These are phyloP conservation scores for Laticauda laticaudata DNA, from an alignment of 2,113 vertebrate genomes.

Conservation along the genomic window DNA sequence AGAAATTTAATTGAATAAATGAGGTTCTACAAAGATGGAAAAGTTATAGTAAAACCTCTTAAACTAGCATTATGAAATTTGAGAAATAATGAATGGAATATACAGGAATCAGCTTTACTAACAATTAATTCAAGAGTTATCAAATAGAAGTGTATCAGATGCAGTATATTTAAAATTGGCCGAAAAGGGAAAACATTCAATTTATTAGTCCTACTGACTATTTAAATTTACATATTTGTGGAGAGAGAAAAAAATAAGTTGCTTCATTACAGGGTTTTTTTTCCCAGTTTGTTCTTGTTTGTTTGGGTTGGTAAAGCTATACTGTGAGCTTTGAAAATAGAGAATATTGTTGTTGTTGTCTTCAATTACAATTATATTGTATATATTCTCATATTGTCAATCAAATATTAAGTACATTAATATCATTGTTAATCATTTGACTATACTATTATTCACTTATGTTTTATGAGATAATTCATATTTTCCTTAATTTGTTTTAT, in stretches of 20 bases:
- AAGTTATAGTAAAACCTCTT: neutral
- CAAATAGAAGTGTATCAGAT: neutral
- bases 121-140: neutral
- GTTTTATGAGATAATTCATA: too few relatives aligned
- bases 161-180: neutral
- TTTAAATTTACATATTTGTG: neutral
- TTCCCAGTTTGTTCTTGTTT: neutral
- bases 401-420: too few relatives aligned
- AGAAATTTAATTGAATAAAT: neutral
- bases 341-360: neutral
- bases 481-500: too few relatives aligned
- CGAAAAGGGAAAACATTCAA: neutral
- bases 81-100: neutral
- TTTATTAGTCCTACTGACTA: neutral
- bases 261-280: neutral
- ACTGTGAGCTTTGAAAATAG: constrained; percentile 18
- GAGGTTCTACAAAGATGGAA: neutral
- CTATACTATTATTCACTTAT: too few relatives aligned
- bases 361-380: too few relatives aligned
- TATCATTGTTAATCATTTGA: too few relatives aligned
- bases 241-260: neutral
- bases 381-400: too few relatives aligned
- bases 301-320: neutral
- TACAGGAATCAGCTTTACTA: neutral
- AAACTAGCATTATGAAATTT: neutral